A percentile compares a stretch with the other conserved stretches of the same genome.
These are phyloP conservation scores for Salvelinus fontinalis DNA, from an alignment of 2,113 vertebrate genomes.

Conservation along the genomic window DNA sequence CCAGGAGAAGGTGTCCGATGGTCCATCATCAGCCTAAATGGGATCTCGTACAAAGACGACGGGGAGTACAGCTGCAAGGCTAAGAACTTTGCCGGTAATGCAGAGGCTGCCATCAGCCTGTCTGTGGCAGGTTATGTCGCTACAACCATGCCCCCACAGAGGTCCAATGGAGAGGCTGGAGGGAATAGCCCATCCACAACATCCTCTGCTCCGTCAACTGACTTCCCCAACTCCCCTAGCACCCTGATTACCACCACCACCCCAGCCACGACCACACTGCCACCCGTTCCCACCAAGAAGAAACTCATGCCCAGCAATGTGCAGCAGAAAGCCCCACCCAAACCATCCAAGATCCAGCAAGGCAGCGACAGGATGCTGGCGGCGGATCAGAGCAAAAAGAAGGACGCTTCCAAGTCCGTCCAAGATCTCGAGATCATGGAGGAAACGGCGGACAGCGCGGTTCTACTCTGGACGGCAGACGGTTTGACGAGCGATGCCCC, in stretches of 20 bases:
- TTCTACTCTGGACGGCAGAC: slow-evolving; percentile 81
- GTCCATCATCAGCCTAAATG: slow-evolving; percentile 93
- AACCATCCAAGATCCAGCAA: slow-evolving; percentile 57
- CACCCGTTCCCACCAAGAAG: slow-evolving; percentile 25
- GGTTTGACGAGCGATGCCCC: slow-evolving; percentile 64
- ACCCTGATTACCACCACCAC: slow-evolving; percentile 9
- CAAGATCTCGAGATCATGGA: slow-evolving; percentile 80
- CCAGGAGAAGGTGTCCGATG: slow-evolving; percentile 88
- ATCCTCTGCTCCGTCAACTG: slow-evolving; percentile 28
- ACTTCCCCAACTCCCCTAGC: not conserved
- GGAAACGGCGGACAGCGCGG: slow-evolving; percentile 84
- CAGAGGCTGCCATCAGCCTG: slow-evolving; percentile 84
- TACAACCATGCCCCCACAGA: slow-evolving; percentile 66
- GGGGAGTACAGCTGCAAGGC: slow-evolving; percentile 93
- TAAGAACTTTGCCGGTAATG: slow-evolving; percentile 88
- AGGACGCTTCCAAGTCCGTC: slow-evolving; percentile 64
- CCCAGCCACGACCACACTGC: slow-evolving; percentile 19
- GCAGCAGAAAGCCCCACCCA: slow-evolving; percentile 62
- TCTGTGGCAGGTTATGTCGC: slow-evolving; percentile 77
- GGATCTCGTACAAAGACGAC: slow-evolving; percentile 83
- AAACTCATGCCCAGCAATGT: slow-evolving; percentile 40
- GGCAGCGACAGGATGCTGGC: slow-evolving; percentile 63
- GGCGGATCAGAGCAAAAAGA: slow-evolving; percentile 67
- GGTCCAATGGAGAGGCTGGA: slow-evolving; percentile 18
- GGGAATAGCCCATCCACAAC: slow-evolving; percentile 44